Base-by-base conservation (phyloP, 2,113 vertebrate genomes). In the Leptobrachium leishanense region DNA sequence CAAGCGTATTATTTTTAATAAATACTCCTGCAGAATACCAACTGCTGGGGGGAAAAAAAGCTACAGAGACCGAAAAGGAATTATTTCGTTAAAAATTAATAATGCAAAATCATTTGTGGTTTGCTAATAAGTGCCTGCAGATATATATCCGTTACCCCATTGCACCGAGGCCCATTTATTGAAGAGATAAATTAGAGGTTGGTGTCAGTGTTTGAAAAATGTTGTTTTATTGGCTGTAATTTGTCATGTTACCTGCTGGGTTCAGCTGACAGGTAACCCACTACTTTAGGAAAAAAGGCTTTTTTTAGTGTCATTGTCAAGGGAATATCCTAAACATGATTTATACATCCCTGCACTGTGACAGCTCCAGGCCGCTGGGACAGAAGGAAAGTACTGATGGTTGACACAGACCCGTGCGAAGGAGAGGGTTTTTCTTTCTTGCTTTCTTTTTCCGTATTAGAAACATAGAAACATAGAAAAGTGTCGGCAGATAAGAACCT, bases 191-290 rank as follows among this genome's bases (percentile, higher is more conserved):
- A 97, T 96, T 95, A 96, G 95, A 96, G 93, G 90, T 90, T 92
- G 94, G 91, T 94, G 94, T 94, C 90, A 93, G 89, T 87, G 89
- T 94, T 93, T 98, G 95, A 98, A 96, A 98, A 97, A 97, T 97
- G 94, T 94, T 95, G 94, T 95, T 96, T 96, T 95, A 95, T 96
- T 94, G 91, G 86, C 88, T 88, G 92, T 92, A 93, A 96, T 99
- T 96, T 96, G 96, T 98, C 95, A 95, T 83, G 83, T 88, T 91
- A 94, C 93, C 93, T 88, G 89, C 88, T 93, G 95, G 94, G 91
- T 94, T 87, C 76, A 66, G 74, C 89, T 96, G 96, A 97, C 96
- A 98, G 93, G 87, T 93, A 93, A 95, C 93, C 77, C 71, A 74
- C 77, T 97, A 94, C 96, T 98, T 98, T 96, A 95, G 91, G 91